A percentile compares a stretch with the other conserved stretches of the same genome.
phyloP scores from a whole-genome alignment of 64 coral and sea anemone genomes.

The Orbicella faveolata region DNA sequence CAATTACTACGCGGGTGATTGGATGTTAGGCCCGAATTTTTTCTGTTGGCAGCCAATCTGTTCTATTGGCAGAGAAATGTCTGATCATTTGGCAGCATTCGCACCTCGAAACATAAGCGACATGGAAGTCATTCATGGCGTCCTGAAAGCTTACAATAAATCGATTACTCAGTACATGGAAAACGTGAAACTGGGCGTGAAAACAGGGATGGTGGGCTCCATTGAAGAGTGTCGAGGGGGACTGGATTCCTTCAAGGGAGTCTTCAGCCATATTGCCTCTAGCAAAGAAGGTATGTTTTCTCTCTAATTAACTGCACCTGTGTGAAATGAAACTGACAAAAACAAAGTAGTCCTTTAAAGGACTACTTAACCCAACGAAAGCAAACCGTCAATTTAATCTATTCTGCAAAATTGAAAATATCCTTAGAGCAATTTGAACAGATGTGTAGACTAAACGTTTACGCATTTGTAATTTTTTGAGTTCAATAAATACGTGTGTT shows the following conservation, averaged over 20 bases:
- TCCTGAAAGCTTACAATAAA: conserved; percentile 58
- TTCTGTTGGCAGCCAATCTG: conserved; percentile 88
- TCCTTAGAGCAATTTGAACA: no score
- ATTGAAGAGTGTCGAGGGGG: conserved; percentile 73
- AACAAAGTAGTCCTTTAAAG: no score
- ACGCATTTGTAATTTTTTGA: no score
- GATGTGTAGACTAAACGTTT: not conserved
- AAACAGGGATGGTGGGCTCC: conserved; percentile 78
- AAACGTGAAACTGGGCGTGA: conserved; percentile 79
- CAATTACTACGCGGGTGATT: conserved; percentile 90
- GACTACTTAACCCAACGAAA: no score
- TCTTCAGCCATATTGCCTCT: conserved; percentile 15
- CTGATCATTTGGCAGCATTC: conserved; percentile 22
- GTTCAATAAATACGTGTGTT: no score
- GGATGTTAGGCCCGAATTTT: conserved; percentile 94
- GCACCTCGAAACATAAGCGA: conserved; percentile 45
- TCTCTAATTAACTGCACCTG: no score
- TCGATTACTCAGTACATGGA: conserved; percentile 65
- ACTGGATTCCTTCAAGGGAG: conserved; percentile 34
- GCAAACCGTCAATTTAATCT: no score
- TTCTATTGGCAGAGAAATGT: conserved; percentile 26
- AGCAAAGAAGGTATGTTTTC: conserved; percentile 34
- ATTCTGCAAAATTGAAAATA: no score
- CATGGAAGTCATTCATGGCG: conserved; percentile 45
- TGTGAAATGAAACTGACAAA: no score